Conservation (phyloP, 1,140 invertebrate genomes). For the Rhyzopertha dominica region DNA sequence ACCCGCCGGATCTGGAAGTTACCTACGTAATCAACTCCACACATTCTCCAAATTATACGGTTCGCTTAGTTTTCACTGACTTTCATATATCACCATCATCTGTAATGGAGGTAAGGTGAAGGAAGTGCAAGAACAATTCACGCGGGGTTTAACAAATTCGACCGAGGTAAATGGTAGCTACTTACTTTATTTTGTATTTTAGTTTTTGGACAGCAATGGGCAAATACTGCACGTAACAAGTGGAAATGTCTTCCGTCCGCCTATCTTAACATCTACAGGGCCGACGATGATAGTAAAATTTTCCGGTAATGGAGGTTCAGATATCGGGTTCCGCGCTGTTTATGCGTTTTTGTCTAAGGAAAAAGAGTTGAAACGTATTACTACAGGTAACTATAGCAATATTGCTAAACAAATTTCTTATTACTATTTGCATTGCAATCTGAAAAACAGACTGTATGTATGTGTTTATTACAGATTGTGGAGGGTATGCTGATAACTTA, state of each 20-base stretch:
- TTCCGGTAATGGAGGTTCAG: constrained; percentile 65
- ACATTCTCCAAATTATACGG: constrained; percentile 50
- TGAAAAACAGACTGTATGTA: too few relatives aligned
- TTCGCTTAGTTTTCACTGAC: constrained; percentile 64
- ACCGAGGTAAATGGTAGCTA: constrained; percentile 10
- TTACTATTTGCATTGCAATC: too few relatives aligned
- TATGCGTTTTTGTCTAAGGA: too few relatives aligned
- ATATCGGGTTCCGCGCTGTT: constrained; percentile 62
- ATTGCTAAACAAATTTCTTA: too few relatives aligned
- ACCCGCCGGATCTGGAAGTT: constrained; percentile 62
- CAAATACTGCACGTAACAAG: constrained; percentile 61
- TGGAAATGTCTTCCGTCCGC: constrained; percentile 63
- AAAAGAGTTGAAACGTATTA: too few relatives aligned
- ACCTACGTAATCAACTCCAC: constrained; percentile 61
- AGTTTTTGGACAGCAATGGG: constrained; percentile 69
- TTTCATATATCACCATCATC: constrained; percentile 63
- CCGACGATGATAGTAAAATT: constrained; percentile 62
- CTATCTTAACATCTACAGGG: constrained; percentile 60
- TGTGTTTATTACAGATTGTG: constrained; percentile 55
- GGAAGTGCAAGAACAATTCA: background rate
- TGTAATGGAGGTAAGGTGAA: constrained; percentile 57
- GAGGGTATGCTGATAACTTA: constrained; percentile 66
- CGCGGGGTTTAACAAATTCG: constrained; percentile 6
- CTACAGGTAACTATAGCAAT: too few relatives aligned
- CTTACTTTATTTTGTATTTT: constrained; percentile 22